Evolutionary conservation across 2,797 vertebrate species (phyloP).

Genomic region (Gallinago stenura): DNA sequence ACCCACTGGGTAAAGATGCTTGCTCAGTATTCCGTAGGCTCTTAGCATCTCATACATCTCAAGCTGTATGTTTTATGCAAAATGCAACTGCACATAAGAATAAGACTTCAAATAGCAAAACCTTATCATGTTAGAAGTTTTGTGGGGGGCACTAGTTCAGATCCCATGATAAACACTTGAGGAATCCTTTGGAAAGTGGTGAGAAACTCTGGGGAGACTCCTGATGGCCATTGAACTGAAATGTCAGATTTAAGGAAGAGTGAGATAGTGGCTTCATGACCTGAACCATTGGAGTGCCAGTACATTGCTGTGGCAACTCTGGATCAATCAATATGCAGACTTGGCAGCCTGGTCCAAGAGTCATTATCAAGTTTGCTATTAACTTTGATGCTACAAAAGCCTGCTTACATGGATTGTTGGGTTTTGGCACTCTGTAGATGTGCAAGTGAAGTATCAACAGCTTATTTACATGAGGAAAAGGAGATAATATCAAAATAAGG

Average conservation of each 20-base stretch:
- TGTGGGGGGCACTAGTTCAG: not conserved
- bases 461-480: not conserved
- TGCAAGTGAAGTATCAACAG: not conserved
- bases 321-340: not conserved
- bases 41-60: not conserved
- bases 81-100: not conserved
- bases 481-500: not conserved
- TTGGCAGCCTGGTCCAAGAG: not conserved
- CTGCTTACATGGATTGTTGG: not conserved
- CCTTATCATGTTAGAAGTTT: not conserved
- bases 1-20: not conserved
- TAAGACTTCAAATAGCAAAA: not conserved
- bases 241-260: not conserved
- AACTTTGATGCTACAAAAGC: not conserved
- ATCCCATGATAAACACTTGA: not conserved
- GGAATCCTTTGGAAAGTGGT: not conserved
- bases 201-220: not conserved
- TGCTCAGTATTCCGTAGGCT: fast-evolving
- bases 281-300: not conserved
- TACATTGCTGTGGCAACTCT: not conserved
- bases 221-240: not conserved
- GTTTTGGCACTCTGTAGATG: not conserved
- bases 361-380: not conserved
- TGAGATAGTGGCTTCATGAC: not conserved
- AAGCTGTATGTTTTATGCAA: not conserved